Base-by-base conservation (phyloP, 2,797 vertebrate genomes). In the Halcyon chelicuti region DNA sequence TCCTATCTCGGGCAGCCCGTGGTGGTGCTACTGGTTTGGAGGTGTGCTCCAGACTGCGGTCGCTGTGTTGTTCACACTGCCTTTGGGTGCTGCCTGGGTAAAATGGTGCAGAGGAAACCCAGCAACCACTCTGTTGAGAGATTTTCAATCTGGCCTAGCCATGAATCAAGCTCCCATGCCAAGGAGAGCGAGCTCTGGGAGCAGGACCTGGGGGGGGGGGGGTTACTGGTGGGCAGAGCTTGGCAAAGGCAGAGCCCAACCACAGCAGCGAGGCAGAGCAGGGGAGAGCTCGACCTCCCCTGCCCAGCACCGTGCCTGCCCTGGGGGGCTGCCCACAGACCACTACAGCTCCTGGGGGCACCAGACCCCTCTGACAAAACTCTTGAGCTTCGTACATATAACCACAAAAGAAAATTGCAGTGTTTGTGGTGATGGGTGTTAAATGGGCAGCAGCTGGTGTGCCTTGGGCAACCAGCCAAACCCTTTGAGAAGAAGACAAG, bases 61-160 rank as follows among this genome's bases (percentile, higher is more conserved):
- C 42, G 22, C 9, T 0, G 0, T 3, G 0, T 7, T 55, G 33
- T 25, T 35, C 31, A 14, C 10, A 6, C 73, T 19, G 37, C 10
- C 46, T 76, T 23, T 85, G 71, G 62, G 31, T 35, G 17, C 26
- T 63, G 39, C 22, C 20, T 4, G 9, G 14, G 44, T 60, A 4
- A 52, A 90, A 61, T 1, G 14, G 11, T 65, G 46, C 33, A 39
- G 40, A 75, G 55, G 29, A 81, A 88, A 75, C 20, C 5, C 73
- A 57, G 14, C 10, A 75, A 7, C 3, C 8, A 60, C 28, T 55
- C 73, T 65, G 18, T 0, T 28, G 47, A 73, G 55, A 35, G 17
- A 10, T 39, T 23, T 42, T 46, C 19, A 28, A n/a, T 28, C 37
- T 81, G n/a, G 7, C 8, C 66, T 60, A 25, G 21, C 46, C 25